Base-by-base conservation (phyloP, 2,888 invertebrate species). In the Drosophila suboccidentalis region DNA sequence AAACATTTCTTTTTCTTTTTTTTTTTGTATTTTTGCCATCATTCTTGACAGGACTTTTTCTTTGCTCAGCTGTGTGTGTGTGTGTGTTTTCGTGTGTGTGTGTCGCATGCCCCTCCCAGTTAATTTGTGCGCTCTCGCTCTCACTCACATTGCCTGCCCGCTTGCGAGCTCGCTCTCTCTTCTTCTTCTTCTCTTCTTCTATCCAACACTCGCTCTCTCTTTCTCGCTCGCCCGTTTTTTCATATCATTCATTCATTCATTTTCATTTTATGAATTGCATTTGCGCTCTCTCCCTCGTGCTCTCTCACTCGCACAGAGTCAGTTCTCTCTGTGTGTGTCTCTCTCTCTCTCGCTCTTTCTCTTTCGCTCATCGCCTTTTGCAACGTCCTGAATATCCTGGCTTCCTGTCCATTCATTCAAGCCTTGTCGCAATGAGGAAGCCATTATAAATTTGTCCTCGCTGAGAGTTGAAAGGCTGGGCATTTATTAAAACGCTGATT, bases 51-150 rank as follows among this genome's bases (percentile, higher is more conserved):
- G 80, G 70, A 78, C 50, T 71, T 66, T 74, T 72, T 71, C 53
- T 17, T 5, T 26, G 51, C 50, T 47, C 39, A 50, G 49, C 44
- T 75, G n/a, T 29, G 26, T 53, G 29, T 64, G 41, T 10, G 8
- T 26, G 39, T 61, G 17, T 61, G 49, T 22, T 10, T 63, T 62
- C 57, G 47, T 65, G 60, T 59, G 34, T 70, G 46, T 53, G 49
- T 63, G 34, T 65, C 49, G 50, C 71, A 84, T 71, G 87, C 89
- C 87, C 87, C 87, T 87, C 87, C 87, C 90, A 85, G 87, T 87
- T 89, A 87, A 87, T 89, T 90, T 89, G 34, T 57, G 75, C 51
- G 58, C 62, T 80, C 81, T 78, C 72, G 76, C 82, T 76, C 61
- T 17, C 46, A 11, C 44, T 49, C 17, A 38, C 22, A 5, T 49